Evolutionary conservation across 64 coral and sea anemone genomes (phyloP), one percentile per base, ranked within the genome.

Genomic region (Exaiptasia diaphana): DNA sequence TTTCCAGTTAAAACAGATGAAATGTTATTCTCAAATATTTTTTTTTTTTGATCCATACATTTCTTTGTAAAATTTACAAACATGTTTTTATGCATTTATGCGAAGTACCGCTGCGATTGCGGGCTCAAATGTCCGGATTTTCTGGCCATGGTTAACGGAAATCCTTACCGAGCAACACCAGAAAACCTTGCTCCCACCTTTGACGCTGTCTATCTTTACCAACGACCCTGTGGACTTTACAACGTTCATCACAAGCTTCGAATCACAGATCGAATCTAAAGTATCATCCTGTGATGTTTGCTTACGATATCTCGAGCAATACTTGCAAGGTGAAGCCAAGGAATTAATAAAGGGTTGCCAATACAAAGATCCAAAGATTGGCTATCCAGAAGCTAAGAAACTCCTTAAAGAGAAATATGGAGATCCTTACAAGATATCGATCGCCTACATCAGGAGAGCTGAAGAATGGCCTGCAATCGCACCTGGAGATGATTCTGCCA

Each of bases 341-440:
- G 50, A 83, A 31, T 34, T 88, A 20, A 89, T 89, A 38, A 89
- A 89, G 50, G 86, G 86, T 60, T 81, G 86, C 62, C 68, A 57
- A 39, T 50, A 86, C 27, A 58, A 75, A 32, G 71, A 64, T 37
- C 18, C 25, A 26, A 22, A 46, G 12, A 43, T 18, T 26, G 71
- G 83, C 7, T 49, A 86, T 35, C 36, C 11, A 56, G 71, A 64
- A 76, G 70, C 57, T 4, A 75, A 75, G 55, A 85, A 54, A 46
- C 67, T 64, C 17, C 24, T 75, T 1, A 75, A 28, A 38, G 50
- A 88, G 3, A 80, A 88, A 41, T 88, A 88, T 88, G 76, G 86
- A 25, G 86, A 88, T 46, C 86, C 75, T 2, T 88, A 88, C 11
- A 74, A 79, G 2, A 80, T 88, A 31, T 88, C 43, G 5, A 46